Evolutionary conservation across 2,888 invertebrate species (phyloP), one percentile per base, ranked within the genome.

Genomic region (Cylindroiulus punctatus): DNA sequence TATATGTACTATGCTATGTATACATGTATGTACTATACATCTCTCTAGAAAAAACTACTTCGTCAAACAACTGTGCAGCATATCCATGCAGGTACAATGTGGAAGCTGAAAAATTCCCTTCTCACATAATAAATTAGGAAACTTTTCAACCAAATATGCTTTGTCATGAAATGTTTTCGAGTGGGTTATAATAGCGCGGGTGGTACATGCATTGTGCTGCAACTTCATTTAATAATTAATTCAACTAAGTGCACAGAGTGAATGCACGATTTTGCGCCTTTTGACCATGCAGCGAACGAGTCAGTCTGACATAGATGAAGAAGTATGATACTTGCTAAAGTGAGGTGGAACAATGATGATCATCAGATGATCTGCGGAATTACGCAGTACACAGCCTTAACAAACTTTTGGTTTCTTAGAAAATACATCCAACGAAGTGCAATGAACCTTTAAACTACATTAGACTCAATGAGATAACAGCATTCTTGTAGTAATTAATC

Each of bases 191-290:
- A 12, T 44, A 26, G 57, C n/a, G n/a, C n/a, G n/a, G 26, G 65
- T 4, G 26, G 22, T 65, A 10, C 26, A 57, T 57, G 22, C 19
- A 57, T 57, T 57, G 76, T 76, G 30, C 26, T 14, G 14, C 30
- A 76, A 76, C 26, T 76, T 76, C 76, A 76, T 76, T 76, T 76
- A 76, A 76, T 76, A 76, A 76, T 76, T 76, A 76, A 76, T 76
- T 76, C 30, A 76, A 76, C 76, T 76, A 76, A 76, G 76, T 76
- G 76, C 76, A 76, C 30, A 76, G 76, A 76, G 76, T 76, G 76
- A 76, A 76, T 76, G 30, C 26, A 76, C 76, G 76, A 76, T 76
- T 76, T 76, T 30, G 12, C 76, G 26, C 76, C 76, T 30, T 76
- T 30, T 76, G 76, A 76, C 26, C 76, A 76, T 30, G 30, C 30